Evolutionary conservation across 2,888 invertebrate genomes (phyloP), one percentile per base, ranked within the genome.

Genomic region (Micoletzkya japonica): DNA sequence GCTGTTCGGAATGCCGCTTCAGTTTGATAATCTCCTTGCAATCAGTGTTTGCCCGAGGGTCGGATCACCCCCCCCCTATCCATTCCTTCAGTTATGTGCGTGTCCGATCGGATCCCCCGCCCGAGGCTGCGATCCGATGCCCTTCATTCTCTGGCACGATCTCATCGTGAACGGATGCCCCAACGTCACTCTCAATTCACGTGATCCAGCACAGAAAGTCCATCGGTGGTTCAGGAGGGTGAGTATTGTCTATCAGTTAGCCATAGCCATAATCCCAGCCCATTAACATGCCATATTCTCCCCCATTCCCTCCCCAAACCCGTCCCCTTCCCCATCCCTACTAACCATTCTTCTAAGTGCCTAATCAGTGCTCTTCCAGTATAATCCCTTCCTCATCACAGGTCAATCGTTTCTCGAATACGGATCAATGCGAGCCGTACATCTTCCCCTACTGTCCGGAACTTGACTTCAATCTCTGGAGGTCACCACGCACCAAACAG

Each of bases 381-480:
- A n/a, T 2, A 7, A 54, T 26, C 39, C 24, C 10, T n/a, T 59
- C 24, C 59, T 26, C 24, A 37, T 4, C 37, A 24, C 56, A 83
- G 80, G 83, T 85, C 34, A 85, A 85, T 71, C 76, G 85, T 36
- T 85, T 84, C 79, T 80, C 82, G 26, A 85, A 85, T 74, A 83
- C 84, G 10, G 85, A 85, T 67, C 83, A 84, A 66, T 85, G 85
- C 71, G 83, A 83, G 54, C 78, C 78, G 4, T 85, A 85, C 76
- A 81, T 83, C 70, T 85, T 85, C 81, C 85, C 85, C 44, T 84
- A 84, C 72, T 85, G 85, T 68, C 79, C 82, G 32, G 84, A 85
- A 70, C 73, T 85, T 36, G 85, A 85, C 71, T 85, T 84, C 76
- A 85, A 85, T 72, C 72, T 85, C 59, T 85, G 85, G 85, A 74